Evolutionary conservation across 1,140 invertebrate genomes (phyloP).

Genomic region (Drosophila sp.): DNA sequence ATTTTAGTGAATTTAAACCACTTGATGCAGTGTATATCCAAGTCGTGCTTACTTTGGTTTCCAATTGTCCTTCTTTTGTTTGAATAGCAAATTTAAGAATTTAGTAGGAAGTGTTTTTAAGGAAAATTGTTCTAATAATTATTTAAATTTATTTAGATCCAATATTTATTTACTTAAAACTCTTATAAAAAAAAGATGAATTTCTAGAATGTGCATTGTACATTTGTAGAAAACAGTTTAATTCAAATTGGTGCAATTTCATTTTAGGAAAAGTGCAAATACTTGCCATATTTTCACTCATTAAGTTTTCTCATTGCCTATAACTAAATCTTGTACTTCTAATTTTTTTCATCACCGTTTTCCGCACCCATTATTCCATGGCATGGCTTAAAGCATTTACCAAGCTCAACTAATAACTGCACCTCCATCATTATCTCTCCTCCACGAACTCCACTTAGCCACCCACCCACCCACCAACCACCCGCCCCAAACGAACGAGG

Average conservation of each 20-base stretch:
- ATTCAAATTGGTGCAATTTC: background rate
- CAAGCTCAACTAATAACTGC: conserved; percentile 58
- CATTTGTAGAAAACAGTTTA: background rate
- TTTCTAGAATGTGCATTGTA: background rate
- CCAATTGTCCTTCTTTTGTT: too few relatives aligned
- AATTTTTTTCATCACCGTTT: background rate
- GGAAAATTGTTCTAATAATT: too few relatives aligned
- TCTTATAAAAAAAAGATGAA: too few relatives aligned
- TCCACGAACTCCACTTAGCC: conserved; percentile 24
- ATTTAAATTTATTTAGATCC: too few relatives aligned
- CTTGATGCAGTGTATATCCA: too few relatives aligned
- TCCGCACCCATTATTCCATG: conserved; percentile 24
- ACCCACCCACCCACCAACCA: conserved; percentile 39
- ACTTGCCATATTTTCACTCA: background rate
- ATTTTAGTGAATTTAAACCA: too few relatives aligned
- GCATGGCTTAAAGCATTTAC: conserved; percentile 32
- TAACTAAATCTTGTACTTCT: conserved; percentile 14
- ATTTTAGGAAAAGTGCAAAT: conserved; percentile 1
- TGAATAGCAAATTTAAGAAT: too few relatives aligned
- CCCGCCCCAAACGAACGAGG: background rate
- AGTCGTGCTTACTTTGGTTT: too few relatives aligned
- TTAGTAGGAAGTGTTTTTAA: too few relatives aligned
- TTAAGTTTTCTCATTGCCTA: conserved; percentile 12
- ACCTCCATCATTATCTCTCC: conserved; percentile 47
- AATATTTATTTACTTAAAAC: too few relatives aligned